Evolutionary conservation across 2,888 invertebrate species (phyloP).

Genomic region (Cyclophora punctaria): DNA sequence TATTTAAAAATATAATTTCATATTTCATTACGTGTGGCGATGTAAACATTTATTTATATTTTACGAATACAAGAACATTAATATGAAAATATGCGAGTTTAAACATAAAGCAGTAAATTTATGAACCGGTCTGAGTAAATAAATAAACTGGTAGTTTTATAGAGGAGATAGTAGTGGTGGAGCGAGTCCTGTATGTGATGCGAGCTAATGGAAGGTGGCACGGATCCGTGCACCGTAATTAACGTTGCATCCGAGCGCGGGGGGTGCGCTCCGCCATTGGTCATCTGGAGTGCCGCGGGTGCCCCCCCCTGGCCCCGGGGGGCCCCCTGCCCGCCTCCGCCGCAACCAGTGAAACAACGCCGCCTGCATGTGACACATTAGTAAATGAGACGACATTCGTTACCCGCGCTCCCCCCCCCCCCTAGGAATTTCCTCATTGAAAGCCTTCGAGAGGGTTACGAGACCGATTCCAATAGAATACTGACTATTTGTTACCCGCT

Average conservation of each 20-base stretch:
- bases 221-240: slow-evolving; percentile 46
- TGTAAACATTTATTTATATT: too few relatives aligned
- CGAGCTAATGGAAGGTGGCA: slow-evolving; percentile 11
- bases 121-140: too few relatives aligned
- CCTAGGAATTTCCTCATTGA: slow-evolving; percentile 58
- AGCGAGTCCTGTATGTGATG: slow-evolving; percentile 1
- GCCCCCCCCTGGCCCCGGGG: slow-evolving; percentile 11
- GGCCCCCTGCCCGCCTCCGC: neutral
- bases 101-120: too few relatives aligned
- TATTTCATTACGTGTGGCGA: too few relatives aligned
- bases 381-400: slow-evolving; percentile 76
- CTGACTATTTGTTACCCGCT: slow-evolving; percentile 18
- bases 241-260: slow-evolving; percentile 50
- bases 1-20: too few relatives aligned
- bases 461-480: slow-evolving; percentile 15
- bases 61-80: too few relatives aligned
- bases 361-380: slow-evolving; percentile 76
- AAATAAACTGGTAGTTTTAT: too few relatives aligned
- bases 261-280: slow-evolving; percentile 53
- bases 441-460: slow-evolving; percentile 29
- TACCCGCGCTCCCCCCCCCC: slow-evolving; percentile 55
- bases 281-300: slow-evolving; percentile 36
- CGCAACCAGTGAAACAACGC: slow-evolving; percentile 59
- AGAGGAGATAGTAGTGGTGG: too few relatives aligned
- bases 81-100: too few relatives aligned